Base-by-base conservation (phyloP, 1,140 invertebrate species). In the Zophobas atratus region DNA sequence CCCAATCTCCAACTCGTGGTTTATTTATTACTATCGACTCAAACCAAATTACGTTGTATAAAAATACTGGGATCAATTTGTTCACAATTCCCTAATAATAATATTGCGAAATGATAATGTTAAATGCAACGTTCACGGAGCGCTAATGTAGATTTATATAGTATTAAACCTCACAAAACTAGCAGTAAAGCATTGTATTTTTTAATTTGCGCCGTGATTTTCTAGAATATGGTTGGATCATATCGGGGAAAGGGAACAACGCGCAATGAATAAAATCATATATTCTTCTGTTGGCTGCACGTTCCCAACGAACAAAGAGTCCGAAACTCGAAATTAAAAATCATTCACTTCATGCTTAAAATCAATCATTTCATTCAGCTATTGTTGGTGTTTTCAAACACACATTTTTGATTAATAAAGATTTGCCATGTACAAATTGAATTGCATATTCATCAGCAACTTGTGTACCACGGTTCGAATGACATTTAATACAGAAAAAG, bases 191-290 rank as follows among this genome's bases (percentile, higher is more conserved):
- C 74, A 79, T 79, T 79, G 78, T 79, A 75, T 76, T 74, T 81
- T 82, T 82, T 82, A 82, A 82, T 82, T 80, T 82, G 80, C 77
- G 53, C 75, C 74, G 76, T 71, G 67, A 79, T 80, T 81, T 81
- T 81, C 72, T 73, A 67, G 79, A 78, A 75, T 49, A 43, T 73
- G 70, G 78, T 53, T 63, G 80, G 76, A 79, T 77, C 76, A 75
- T 76, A 53, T 77, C 55, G 67, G 80, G 75, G 74, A 46, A 73
- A 75, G 56, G 81, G 78, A 63, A 81, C 80, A 81, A 80, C 67
- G 81, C 70, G 72, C 80, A 83, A 84, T 84, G 83, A 84, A 84
- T 84, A 83, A 83, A 84, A 84, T 84, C 83, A 84, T 78, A 78
- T 78, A 78, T 78, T 74, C 75, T 70, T 77, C 75, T 48, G 75